Base-by-base conservation (phyloP, 1,140 invertebrate species). In the Conus betulinus region DNA sequence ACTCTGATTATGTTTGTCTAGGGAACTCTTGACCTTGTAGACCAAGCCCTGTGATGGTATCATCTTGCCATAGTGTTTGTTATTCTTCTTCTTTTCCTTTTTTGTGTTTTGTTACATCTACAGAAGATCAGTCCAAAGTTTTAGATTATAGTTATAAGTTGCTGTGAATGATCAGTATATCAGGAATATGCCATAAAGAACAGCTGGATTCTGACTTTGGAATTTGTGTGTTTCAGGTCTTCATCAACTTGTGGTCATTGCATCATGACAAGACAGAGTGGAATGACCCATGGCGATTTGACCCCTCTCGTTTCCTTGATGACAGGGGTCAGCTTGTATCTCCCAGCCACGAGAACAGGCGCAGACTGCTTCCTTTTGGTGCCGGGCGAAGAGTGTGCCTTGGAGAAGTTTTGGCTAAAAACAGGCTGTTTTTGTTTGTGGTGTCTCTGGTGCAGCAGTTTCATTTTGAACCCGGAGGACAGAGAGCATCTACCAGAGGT, bases 201-300 rank as follows among this genome's bases (percentile, higher is more conserved):
- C 60, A 63, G 60, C 39, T 39, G 39, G 39, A 39, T 39, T 39
- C 39, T 39, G 39, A 63, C 13, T 11, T 15, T 17, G 8, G 78
- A 55, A 55, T 55, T 20, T 55, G 20, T 63, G n/a, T 79, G 84
- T 85, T 92, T 3, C 96, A 96, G 57, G 95, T 98, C 3, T 95
- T 98, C 25, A 97, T 98, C 0, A 94, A 98, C 17, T 97, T 98
- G 89, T 98, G 97, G 97, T 97, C 97, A 8, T 95, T 98, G 51
- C 98, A 98, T 93, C 97, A 97, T 96, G 96, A 98, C 94, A 95
- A 97, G 0, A 91, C 95, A 6, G 94, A 96, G 63, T 99, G 97
- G 97, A 89, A 91, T 8, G 95, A 98, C 39, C 98, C 98, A 0
- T 96, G 97, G 63, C 91, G 94, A 17, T 99, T 97, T 92, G 95